These are phyloP conservation scores for Alouatta palliata DNA, from an alignment of 2,113 vertebrate species.

Conservation along the genomic window DNA sequence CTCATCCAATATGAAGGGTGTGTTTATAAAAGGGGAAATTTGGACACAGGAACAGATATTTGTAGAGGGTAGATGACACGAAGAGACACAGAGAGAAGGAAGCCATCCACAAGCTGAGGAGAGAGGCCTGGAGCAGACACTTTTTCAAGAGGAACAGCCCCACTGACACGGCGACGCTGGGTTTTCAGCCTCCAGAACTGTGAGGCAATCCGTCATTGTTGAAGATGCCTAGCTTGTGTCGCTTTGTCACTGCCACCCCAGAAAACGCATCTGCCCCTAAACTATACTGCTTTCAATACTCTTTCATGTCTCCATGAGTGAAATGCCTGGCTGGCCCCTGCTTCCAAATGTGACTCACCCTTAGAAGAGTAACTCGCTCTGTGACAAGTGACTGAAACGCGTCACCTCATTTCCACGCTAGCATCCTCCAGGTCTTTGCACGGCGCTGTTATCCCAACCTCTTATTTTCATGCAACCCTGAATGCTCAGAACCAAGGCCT, in stretches of 20 bases:
- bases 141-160: neutral
- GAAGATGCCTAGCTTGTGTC: neutral
- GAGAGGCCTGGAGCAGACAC: neutral
- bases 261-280: neutral
- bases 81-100: neutral
- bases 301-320: neutral
- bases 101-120: neutral
- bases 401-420: rapidly evolving
- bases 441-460: neutral
- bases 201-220: neutral
- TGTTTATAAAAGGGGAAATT: neutral
- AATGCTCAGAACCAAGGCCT: neutral
- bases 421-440: rapidly evolving
- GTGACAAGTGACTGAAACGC: rapidly evolving
- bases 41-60: neutral
- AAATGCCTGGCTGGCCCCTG: neutral
- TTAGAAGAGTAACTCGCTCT: neutral
- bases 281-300: neutral
- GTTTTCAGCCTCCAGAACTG: neutral
- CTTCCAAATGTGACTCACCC: neutral
- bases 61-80: too few relatives aligned
- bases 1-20: neutral
- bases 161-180: rapidly evolving
- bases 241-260: neutral
- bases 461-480: neutral